Conservation (phyloP, 2,888 invertebrate species). For the Noctua janthina region DNA sequence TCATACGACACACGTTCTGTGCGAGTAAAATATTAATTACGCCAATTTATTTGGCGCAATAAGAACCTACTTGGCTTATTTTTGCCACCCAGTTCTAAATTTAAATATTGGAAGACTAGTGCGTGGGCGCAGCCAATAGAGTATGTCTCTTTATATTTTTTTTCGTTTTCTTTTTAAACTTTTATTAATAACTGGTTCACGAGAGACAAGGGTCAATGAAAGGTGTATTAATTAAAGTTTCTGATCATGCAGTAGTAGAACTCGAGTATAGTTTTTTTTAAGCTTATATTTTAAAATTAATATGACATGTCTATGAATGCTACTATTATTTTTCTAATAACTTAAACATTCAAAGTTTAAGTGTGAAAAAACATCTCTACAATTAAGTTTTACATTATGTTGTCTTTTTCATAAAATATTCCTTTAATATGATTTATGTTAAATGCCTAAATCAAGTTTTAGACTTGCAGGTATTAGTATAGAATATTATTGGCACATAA, state of each 20-base stretch:
- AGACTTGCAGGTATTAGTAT: neutral
- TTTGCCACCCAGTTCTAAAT: conserved; percentile 28
- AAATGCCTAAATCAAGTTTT: neutral
- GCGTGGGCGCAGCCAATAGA: conserved; percentile 8
- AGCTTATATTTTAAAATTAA: neutral
- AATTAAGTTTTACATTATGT: neutral
- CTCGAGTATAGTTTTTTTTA: conserved; percentile 6
- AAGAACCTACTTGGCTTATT: conserved; percentile 3
- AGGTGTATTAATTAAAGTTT: conserved; percentile 29
- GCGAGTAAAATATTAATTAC: conserved; percentile 10
- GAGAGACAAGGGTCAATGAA: conserved; percentile 12
- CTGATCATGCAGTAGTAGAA: neutral
- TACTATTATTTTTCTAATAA: neutral
- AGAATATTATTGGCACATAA: neutral
- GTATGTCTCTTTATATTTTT: conserved; percentile 29
- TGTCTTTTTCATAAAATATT: neutral
- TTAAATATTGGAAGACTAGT: conserved; percentile 30
- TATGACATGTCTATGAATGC: neutral
- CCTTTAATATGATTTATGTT: neutral
- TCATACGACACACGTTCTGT: conserved; percentile 39
- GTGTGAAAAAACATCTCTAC: too few species aligned
- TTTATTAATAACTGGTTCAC: conserved; percentile 25
- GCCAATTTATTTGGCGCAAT: conserved; percentile 19
- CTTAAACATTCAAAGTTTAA: too few species aligned
- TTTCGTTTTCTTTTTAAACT: neutral